Percentiles rank a stretch among this genome's conserved stretches.
These are phyloP conservation scores for Melangyna quadrimaculata DNA, from an alignment of 2,888 invertebrate genomes.

Conservation along the genomic window DNA sequence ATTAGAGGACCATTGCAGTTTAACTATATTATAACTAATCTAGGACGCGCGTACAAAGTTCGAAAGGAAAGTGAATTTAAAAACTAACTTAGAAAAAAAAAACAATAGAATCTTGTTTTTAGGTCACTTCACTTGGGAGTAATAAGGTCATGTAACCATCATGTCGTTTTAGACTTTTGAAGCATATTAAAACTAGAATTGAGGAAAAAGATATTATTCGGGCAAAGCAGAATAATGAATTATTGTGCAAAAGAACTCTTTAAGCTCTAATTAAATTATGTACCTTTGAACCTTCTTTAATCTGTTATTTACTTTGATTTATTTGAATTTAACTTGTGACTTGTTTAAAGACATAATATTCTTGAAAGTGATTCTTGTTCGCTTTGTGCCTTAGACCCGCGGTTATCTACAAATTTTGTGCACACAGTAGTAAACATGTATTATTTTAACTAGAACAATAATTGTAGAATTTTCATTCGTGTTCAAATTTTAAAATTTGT, in stretches of 20 bases:
- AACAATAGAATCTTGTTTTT: neutral
- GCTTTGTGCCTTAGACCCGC: neutral
- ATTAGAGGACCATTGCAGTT: conserved; percentile 43
- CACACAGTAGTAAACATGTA: too few relatives aligned
- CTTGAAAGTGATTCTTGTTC: too few relatives aligned
- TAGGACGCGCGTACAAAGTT: conserved; percentile 42
- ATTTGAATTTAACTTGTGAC: too few relatives aligned
- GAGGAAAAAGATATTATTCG: neutral
- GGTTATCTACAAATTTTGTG: neutral
- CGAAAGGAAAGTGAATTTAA: conserved; percentile 61
- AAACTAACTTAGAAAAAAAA: conserved; percentile 24
- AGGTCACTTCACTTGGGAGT: neutral
- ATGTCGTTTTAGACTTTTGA: neutral
- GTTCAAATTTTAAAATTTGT: too few relatives aligned
- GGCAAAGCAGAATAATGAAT: neutral
- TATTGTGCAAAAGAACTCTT: neutral
- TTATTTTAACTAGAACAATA: too few relatives aligned
- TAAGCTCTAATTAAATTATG: too few relatives aligned
- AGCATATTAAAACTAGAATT: neutral
- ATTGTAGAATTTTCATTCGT: too few relatives aligned
- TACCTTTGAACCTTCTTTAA: too few relatives aligned
- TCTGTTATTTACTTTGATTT: too few relatives aligned
- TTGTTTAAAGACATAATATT: too few relatives aligned
- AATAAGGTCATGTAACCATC: neutral
- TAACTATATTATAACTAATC: conserved; percentile 38